A percentile compares a stretch with the other conserved stretches of the same genome.
Conservation (phyloP, 2,888 invertebrate species). For the Rhyacophila evoluta region DNA sequence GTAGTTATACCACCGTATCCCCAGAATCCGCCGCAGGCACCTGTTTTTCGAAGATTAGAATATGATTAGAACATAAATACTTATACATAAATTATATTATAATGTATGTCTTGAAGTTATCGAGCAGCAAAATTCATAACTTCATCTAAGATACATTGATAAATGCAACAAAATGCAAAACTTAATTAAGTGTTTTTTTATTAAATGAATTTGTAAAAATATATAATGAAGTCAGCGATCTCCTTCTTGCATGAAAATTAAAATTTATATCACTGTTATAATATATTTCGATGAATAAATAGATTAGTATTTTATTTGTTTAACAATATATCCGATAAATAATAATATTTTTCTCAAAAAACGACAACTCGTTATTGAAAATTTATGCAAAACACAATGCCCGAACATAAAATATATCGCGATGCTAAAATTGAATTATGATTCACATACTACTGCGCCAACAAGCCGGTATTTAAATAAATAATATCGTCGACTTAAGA, state of each 20-base stretch:
- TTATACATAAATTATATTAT: too few species aligned
- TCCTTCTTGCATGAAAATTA: background rate
- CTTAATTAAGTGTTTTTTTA: too few species aligned
- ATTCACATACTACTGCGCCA: background rate
- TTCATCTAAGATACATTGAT: too few species aligned
- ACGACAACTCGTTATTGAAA: background rate
- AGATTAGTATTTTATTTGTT: conserved; percentile 12
- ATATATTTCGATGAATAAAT: background rate
- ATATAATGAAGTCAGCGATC: background rate
- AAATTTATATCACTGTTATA: too few species aligned
- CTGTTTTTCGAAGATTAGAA: too few species aligned
- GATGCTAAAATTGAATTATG: background rate
- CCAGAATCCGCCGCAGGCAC: too few species aligned
- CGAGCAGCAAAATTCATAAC: too few species aligned
- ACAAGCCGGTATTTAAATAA: background rate
- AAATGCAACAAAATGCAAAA: background rate
- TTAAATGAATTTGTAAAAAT: too few species aligned
- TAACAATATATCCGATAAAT: conserved; percentile 5
- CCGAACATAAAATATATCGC: background rate
- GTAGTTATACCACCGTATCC: too few species aligned
- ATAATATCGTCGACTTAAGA: background rate
- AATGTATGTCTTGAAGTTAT: too few species aligned
- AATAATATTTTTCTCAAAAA: background rate
- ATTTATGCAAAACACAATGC: background rate
- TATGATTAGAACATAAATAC: too few species aligned